A percentile compares a stretch with the other conserved stretches of the same genome.
Evolutionary conservation across 2,113 vertebrate genomes (phyloP).

Genomic region (Hippotragus niger): DNA sequence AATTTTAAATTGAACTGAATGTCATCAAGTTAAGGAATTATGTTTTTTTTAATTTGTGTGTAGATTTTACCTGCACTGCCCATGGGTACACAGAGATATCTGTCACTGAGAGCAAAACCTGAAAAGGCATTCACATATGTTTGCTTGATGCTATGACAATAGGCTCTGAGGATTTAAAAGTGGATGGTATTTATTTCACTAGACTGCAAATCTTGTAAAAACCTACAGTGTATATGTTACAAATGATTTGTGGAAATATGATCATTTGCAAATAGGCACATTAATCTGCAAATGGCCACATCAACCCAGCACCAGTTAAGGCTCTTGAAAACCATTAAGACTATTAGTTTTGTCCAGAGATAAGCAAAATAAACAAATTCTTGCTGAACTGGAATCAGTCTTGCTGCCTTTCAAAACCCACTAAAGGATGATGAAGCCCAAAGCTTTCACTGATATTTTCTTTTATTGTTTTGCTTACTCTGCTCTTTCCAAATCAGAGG

Average conservation of each 20-base stretch:
- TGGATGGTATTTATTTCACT: constrained; percentile 28
- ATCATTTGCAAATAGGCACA: constrained; percentile 55
- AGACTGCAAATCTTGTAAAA: constrained; percentile 39
- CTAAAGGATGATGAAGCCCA: background rate
- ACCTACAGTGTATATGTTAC: constrained; percentile 39
- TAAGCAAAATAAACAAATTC: constrained; percentile 69
- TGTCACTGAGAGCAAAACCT: background rate
- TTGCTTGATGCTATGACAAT: constrained; percentile 2
- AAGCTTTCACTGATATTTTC: constrained; percentile 34
- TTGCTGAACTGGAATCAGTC: constrained; percentile 18
- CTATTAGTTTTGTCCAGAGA: constrained; percentile 58
- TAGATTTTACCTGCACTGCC: background rate
- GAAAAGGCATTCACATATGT: constrained; percentile 19
- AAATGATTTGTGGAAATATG: constrained; percentile 29
- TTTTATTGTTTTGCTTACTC: constrained; percentile 10
- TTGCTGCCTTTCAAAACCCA: constrained; percentile 5
- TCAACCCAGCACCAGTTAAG: background rate
- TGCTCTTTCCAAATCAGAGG: background rate
- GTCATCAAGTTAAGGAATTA: background rate
- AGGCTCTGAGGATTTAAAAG: constrained; percentile 25
- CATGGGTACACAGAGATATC: background rate
- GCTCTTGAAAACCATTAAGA: constrained; percentile 60
- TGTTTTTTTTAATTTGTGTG: background rate
- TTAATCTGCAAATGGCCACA: constrained; percentile 40
- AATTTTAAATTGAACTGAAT: constrained; percentile 16